Evolutionary conservation across 2,113 vertebrate genomes (phyloP).

Genomic region (Steatornis caripensis): DNA sequence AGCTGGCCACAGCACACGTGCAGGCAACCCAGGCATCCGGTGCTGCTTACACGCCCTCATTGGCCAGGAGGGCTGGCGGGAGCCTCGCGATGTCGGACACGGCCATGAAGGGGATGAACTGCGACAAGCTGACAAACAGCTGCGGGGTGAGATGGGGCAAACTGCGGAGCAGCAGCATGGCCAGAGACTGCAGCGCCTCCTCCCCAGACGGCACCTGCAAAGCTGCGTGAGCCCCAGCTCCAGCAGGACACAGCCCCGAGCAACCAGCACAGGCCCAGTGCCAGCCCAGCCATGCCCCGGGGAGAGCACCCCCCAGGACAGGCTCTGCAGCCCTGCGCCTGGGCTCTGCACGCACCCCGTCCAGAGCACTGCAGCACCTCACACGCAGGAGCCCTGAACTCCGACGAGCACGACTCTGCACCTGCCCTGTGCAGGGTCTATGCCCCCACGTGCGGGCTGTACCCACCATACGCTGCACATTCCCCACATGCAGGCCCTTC

Average conservation of each 20-base stretch:
- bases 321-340: too few species aligned
- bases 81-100: slow-evolving; percentile 86
- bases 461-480: too few species aligned
- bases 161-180: slow-evolving; percentile 82
- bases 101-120: slow-evolving; percentile 89
- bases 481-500: too few species aligned
- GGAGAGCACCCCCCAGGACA: too few species aligned
- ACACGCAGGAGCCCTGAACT: background rate
- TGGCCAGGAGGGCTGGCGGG: slow-evolving; percentile 82
- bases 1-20: too few species aligned
- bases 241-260: background rate
- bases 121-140: slow-evolving; percentile 86
- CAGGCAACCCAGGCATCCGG: slow-evolving; percentile 45
- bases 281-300: background rate
- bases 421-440: background rate
- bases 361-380: too few species aligned
- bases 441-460: accelerated
- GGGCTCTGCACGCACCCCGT: background rate
- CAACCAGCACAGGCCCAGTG: background rate
- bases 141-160: slow-evolving; percentile 84
- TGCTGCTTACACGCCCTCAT: slow-evolving; percentile 84
- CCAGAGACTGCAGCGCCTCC: slow-evolving; percentile 83
- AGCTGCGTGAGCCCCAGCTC: background rate
- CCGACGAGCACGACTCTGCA: background rate
- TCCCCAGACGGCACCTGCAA: slow-evolving; percentile 77